Evolutionary conservation across 2,888 invertebrate species (phyloP).

Genomic region (Celastrina argiolus): DNA sequence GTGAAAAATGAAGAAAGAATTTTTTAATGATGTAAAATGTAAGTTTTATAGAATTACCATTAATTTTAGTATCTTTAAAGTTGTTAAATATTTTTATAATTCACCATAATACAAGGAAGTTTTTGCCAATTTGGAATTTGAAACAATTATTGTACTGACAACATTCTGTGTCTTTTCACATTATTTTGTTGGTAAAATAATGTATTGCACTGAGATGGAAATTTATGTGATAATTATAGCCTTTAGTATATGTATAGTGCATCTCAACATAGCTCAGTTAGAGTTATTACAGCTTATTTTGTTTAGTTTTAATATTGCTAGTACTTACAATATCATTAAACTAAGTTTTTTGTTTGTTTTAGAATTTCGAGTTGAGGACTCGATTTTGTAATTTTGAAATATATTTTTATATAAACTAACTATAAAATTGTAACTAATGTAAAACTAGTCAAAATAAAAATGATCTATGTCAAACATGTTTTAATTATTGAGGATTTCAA

Average conservation of each 20-base stretch:
- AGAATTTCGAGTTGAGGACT: neutral
- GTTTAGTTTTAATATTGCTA: slow-evolving; percentile 15
- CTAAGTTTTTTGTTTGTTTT: slow-evolving; percentile 16
- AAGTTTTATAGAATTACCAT: neutral
- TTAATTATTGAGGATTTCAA: slow-evolving; percentile 20
- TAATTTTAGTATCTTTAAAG: neutral
- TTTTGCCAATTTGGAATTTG: slow-evolving; percentile 13
- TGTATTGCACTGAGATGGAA: slow-evolving; percentile 13
- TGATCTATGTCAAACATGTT: slow-evolving; percentile 33
- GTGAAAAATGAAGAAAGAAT: neutral
- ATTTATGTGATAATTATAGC: slow-evolving; percentile 19
- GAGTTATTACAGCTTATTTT: slow-evolving; percentile 4
- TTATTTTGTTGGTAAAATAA: slow-evolving; percentile 1
- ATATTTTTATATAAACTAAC: slow-evolving; percentile 37
- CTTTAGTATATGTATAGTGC: slow-evolving; percentile 4
- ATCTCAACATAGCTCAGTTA: slow-evolving; percentile 13
- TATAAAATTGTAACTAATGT: slow-evolving; percentile 48
- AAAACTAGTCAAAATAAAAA: slow-evolving; percentile 63
- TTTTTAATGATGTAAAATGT: neutral
- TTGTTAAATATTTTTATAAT: slow-evolving; percentile 4
- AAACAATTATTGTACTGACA: neutral
- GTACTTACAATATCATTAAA: slow-evolving; percentile 11
- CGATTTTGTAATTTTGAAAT: slow-evolving; percentile 35
- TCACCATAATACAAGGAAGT: neutral
- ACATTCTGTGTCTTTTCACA: neutral